Base-by-base conservation (phyloP, 2,113 vertebrate genomes). In the Thinocorus orbignyianus region DNA sequence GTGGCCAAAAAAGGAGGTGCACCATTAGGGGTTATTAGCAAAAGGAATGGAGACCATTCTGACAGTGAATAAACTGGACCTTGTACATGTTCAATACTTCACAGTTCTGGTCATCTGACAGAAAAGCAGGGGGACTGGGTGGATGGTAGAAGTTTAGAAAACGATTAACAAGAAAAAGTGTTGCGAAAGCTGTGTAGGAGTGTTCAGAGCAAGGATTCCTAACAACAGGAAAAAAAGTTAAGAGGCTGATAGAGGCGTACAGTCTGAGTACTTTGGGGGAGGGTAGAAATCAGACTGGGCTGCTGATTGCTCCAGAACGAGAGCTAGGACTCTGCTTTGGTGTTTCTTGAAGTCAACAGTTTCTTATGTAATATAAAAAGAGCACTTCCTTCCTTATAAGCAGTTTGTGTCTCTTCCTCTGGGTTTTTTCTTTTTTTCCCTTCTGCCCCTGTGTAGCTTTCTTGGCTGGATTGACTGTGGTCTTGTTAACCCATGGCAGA, bases 51-150 rank as follows among this genome's bases (percentile, higher is more conserved):
- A 57, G 68, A 77, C 1, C 0, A 17, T 61, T 70, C 13, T 22
- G 20, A 7, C 31, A 52, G 2, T 8, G 26, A 24, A 3, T n/a
- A 24, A 87, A 35, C 0, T 86, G 52, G 66, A 37, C 31, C 13
- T 4, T 8, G 0, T 1, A 1, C 23, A 2, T 62, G 19, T 69
- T 64, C 51, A 69, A 3, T 30, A 6, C 10, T 0, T 74, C 44
- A 66, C 9, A 6, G 55, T 58, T 80, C 86, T 70, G 49, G n/a
- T 30, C 28, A 44, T 52, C n/a, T 60, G 26, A 33, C 42, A 64
- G 68, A 17, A 58, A 30, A 91, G 16, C 8, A 48, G 2, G 15
- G 65, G 49, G 30, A 6, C 41, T 9, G 49, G 4, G 54, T 44
- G 28, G 31, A 1, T 2, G 6, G 33, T n/a, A 46, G 35, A 7